A percentile compares a stretch with the other conserved stretches of the same genome.
Evolutionary conservation across 2,113 vertebrate species (phyloP).

Genomic region (Pseudolaguvia tuberculata): DNA sequence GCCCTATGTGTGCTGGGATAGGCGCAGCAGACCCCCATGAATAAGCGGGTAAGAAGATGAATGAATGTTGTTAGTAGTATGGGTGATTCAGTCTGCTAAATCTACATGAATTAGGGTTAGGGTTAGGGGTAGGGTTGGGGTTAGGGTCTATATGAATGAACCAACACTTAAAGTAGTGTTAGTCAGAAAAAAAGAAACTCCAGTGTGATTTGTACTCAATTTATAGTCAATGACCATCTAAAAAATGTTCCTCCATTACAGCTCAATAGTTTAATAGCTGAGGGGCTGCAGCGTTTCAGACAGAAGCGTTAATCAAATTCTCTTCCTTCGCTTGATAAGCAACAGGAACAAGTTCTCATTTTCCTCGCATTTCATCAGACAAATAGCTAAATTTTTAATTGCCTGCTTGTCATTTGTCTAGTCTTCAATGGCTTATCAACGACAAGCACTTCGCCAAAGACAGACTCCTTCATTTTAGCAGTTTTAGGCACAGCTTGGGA

Average conservation of each 20-base stretch:
- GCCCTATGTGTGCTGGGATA: too few relatives aligned
- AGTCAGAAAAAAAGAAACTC: background rate
- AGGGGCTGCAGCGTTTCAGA: conserved; percentile 3
- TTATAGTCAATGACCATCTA: background rate
- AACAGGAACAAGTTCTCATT: conserved; percentile 18
- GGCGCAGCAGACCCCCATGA: too few relatives aligned
- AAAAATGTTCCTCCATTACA: background rate
- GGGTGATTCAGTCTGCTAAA: too few relatives aligned
- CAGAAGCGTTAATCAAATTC: conserved; percentile 29
- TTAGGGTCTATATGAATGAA: too few relatives aligned
- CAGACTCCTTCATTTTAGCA: conserved; percentile 26
- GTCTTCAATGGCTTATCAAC: conserved; percentile 34
- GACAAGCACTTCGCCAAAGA: conserved; percentile 14
- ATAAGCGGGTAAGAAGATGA: background rate
- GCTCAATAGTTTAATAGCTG: conserved; percentile 15
- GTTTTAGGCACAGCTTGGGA: conserved; percentile 4
- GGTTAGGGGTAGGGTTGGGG: too few relatives aligned
- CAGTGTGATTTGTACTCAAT: background rate
- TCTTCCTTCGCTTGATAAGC: conserved; percentile 11
- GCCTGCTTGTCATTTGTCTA: conserved; percentile 5
- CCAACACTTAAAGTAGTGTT: too few relatives aligned
- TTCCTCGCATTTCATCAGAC: conserved; percentile 23
- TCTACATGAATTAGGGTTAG: too few relatives aligned
- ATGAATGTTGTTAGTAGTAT: too few relatives aligned
- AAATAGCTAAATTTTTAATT: conserved; percentile 26